phyloP scores from a whole-genome alignment of 1,140 invertebrate genomes.

The Phymastichus coffea region DNA sequence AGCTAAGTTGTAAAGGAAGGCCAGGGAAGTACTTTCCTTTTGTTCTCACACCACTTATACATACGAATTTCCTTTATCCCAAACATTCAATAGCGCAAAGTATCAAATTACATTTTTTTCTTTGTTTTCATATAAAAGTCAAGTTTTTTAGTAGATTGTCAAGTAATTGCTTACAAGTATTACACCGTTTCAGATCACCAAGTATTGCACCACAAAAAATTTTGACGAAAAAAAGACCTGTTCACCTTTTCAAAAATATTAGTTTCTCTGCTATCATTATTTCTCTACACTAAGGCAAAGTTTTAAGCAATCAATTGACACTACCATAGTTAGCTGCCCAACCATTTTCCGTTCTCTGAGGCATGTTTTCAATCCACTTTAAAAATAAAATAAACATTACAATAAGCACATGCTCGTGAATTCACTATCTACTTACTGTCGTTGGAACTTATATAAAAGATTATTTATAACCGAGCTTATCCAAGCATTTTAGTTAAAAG shows the following conservation, averaged over 20 bases:
- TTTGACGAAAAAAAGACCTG: background rate
- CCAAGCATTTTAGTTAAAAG: no score
- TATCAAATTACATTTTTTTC: background rate
- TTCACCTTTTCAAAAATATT: background rate
- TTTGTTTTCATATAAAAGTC: background rate
- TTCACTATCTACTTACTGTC: slow-evolving; percentile 41
- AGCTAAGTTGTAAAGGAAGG: background rate
- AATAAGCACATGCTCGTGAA: slow-evolving; percentile 38
- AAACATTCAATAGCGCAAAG: background rate
- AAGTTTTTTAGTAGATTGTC: slow-evolving; percentile 13
- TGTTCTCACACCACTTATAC: background rate
- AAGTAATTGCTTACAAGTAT: slow-evolving; percentile 11
- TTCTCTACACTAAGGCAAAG: background rate
- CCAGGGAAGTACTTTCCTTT: background rate
- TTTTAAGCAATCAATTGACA: slow-evolving; percentile 15
- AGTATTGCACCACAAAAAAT: slow-evolving; percentile 20
- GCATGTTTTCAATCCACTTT: background rate
- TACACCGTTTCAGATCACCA: slow-evolving; percentile 1
- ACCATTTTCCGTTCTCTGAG: background rate
- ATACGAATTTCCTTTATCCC: background rate
- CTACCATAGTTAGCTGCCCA: background rate
- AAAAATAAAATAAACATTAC: background rate
- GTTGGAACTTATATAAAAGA: slow-evolving; percentile 36
- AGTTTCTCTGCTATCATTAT: background rate
- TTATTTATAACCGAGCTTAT: no score